These are phyloP conservation scores for Nothoprocta pentlandii DNA, from an alignment of 2,113 vertebrate species.

Conservation along the genomic window DNA sequence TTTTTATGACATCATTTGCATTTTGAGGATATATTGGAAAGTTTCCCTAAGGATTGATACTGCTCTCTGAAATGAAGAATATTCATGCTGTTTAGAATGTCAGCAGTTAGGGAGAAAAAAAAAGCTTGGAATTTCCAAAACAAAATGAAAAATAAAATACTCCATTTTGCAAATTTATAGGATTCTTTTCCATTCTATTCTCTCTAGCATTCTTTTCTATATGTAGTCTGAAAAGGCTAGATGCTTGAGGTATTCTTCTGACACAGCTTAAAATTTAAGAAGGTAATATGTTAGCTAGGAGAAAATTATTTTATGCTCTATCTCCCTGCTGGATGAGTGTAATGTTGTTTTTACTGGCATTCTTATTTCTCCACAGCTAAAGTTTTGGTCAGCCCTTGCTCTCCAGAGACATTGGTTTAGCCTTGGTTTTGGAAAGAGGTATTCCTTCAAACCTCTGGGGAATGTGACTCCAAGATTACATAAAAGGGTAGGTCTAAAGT, in stretches of 20 bases:
- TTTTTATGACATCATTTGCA: constrained; percentile 39
- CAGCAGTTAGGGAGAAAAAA: background rate
- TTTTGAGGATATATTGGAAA: constrained; percentile 42
- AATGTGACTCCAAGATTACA: background rate
- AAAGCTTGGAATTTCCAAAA: background rate
- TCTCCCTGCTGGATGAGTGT: background rate
- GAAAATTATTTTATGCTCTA: background rate
- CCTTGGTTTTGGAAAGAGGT: background rate
- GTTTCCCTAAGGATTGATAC: background rate
- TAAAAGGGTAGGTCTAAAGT: background rate
- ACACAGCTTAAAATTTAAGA: background rate
- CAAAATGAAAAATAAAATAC: background rate
- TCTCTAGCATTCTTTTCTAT: background rate
- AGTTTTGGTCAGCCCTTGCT: background rate
- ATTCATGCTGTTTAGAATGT: constrained; percentile 18
- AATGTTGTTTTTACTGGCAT: background rate
- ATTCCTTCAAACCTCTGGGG: background rate
- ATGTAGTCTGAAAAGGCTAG: background rate
- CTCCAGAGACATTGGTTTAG: background rate
- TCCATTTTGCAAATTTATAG: background rate
- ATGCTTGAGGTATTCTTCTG: background rate
- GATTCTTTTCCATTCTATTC: background rate
- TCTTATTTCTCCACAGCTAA: background rate
- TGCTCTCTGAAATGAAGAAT: constrained; percentile 13
- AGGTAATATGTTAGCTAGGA: background rate